Base-by-base conservation (phyloP, 2,113 vertebrate genomes). In the Notothenia rossii region DNA sequence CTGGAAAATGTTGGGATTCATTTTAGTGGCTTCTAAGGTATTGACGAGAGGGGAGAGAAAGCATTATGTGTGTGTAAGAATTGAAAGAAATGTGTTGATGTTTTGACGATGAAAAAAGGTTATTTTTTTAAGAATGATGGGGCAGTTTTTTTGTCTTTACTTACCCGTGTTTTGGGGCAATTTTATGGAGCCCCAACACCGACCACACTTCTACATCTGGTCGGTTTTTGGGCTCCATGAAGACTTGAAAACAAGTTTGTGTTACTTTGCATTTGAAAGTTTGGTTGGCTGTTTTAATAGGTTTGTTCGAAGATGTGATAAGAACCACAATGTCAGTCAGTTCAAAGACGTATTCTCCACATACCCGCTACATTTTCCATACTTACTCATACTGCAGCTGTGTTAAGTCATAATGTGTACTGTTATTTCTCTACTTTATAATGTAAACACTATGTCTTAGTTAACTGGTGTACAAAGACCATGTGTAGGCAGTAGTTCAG, bases 381-480 rank as follows among this genome's bases (percentile, higher is more conserved):
- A 81, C 69, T 78, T 70, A 83, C 53, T 85, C 73, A 85, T 87
- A 66, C 68, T 87, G 72, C 86, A 78, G 81, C 66, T 88, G 70
- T 93, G 91, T 85, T 88, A 67, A 89, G 82, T 89, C 84, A 90
- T 88, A 82, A 83, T 85, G 84, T 92, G 86, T 90, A 88, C 88
- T 92, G 89, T 89, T 82, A 77, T 77, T 90, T 82, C 86, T 91
- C 80, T 88, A 87, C 72, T 73, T 87, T 92, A 83, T 85, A 83
- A 91, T 89, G 89, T 92, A 91, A 94, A 91, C 93, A 83, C 88
- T 80, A 87, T 89, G 89, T 94, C 86, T 91, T 91, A 91, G 88
- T 91, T 90, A 87, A 73, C 80, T 88, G 88, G 82, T 94, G 91
- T 93, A 93, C 88, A 91, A 87, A 92, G 74, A 89, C 86, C 88